Evolutionary conservation across 2,113 vertebrate genomes (phyloP).

Genomic region (Thunnus maccoyii): DNA sequence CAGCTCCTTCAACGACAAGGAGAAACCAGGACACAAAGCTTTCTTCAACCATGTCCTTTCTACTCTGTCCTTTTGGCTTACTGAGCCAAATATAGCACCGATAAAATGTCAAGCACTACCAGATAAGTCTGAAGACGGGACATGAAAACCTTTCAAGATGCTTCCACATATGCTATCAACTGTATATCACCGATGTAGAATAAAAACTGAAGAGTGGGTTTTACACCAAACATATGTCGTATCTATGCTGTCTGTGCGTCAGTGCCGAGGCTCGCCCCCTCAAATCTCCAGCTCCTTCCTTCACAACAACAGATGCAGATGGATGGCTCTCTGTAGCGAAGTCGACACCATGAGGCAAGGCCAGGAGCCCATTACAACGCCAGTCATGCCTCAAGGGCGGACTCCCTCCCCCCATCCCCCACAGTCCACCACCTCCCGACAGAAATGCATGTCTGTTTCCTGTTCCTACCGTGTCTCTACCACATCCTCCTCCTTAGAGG

Average conservation of each 20-base stretch:
- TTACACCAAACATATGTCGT: slow-evolving; percentile 9
- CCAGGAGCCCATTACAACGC: slow-evolving; percentile 65
- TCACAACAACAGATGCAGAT: slow-evolving; percentile 53
- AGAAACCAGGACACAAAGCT: neutral
- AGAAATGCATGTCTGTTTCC: slow-evolving; percentile 32
- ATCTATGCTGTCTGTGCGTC: slow-evolving; percentile 11
- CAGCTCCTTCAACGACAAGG: neutral
- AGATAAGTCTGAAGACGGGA: slow-evolving; percentile 3
- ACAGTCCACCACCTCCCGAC: slow-evolving; percentile 19
- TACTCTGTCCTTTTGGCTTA: slow-evolving; percentile 19
- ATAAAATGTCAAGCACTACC: slow-evolving; percentile 22
- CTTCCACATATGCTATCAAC: neutral
- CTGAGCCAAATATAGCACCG: neutral
- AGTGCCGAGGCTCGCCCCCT: neutral
- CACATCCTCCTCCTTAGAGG: neutral
- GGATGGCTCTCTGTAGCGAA: slow-evolving; percentile 50
- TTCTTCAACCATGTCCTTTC: slow-evolving; percentile 12
- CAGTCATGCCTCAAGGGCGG: slow-evolving; percentile 78
- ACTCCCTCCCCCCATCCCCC: slow-evolving; percentile 23
- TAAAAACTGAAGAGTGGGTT: slow-evolving; percentile 24
- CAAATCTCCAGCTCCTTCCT: slow-evolving; percentile 17
- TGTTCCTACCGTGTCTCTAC: neutral
- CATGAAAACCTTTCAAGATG: slow-evolving; percentile 13
- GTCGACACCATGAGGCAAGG: slow-evolving; percentile 38
- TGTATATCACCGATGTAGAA: slow-evolving; percentile 10